Base-by-base conservation (phyloP, 2,113 vertebrate species). In the Eurypyga helias region DNA sequence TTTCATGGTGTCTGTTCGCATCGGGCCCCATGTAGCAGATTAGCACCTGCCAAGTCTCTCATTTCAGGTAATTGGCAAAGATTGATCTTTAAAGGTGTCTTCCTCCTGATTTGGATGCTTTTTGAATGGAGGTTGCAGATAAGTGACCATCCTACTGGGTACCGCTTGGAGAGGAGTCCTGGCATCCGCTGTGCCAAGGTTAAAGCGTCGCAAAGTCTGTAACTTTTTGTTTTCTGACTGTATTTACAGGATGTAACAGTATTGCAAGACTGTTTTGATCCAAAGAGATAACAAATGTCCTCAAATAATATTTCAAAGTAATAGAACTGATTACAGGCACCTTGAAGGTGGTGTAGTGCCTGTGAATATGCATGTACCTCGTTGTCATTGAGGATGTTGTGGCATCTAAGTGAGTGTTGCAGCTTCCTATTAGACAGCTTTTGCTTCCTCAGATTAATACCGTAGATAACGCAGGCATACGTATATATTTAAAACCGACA, bases 1-100 rank as follows among this genome's bases (percentile, higher is more conserved):
- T 67, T 64, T 28, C 43, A 0, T 2, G 1, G 31, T 26, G 2
- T 6, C 3, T 13, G 2, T 65, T 34, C 62, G 48, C 45, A 21
- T 1, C 24, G 73, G 57, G 41, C 11, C 51, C 73, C 28, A 2
- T 3, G 65, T 4, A 24, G 55, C 51, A 66, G 67, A 95, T 64
- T 21, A 83, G 43, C 54, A 28, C 60, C 72, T 41, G 45, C 18
- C 52, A 48, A 13, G 20, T 36, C 28, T 55, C 84, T 72, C 29
- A 3, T 67, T 77, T 52, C 57, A 72, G 75, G 41, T 51, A 81
- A 36, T 8, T 7, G 6, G 29, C 62, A 54, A n/a, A 73, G 55
- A 51, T 61, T 79, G 25, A 1, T 54, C 61, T 70, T 28, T 62
- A 34, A 66, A 72, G 38, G 31, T 23, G 24, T 29, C 36, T 46